phyloP scores from a whole-genome alignment of 2,113 vertebrate species.

The Craseonycteris thonglongyai region DNA sequence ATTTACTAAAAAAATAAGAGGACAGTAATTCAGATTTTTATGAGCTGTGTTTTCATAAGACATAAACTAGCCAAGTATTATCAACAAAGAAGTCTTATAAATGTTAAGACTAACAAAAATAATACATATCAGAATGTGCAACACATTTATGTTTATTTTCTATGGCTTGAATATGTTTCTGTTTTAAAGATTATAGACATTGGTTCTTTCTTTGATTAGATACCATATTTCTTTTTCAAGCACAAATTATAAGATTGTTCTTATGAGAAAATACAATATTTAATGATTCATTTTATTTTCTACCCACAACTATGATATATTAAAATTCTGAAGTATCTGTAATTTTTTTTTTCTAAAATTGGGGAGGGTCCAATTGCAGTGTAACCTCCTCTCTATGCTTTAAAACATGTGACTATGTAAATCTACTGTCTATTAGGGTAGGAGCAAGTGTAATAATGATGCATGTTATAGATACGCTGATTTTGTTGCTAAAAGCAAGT shows the following conservation, averaged over 20 bases:
- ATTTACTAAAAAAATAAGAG: not conserved
- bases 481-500: not conserved
- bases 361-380: not conserved
- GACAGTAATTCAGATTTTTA: not conserved
- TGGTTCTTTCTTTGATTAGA: constrained; percentile 12
- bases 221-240: not conserved
- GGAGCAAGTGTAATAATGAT: not conserved
- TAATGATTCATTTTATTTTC: constrained; percentile 37
- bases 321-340: not conserved
- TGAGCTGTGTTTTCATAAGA: constrained; percentile 2
- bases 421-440: not conserved
- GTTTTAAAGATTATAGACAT: not conserved
- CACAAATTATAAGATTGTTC: not conserved
- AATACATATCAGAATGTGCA: not conserved
- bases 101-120: constrained; percentile 14
- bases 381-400: not conserved
- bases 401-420: not conserved
- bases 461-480: not conserved
- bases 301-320: not conserved
- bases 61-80: not conserved
- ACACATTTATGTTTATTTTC: not conserved
- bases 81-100: not conserved
- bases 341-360: constrained; percentile 11
- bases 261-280: not conserved
- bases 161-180: not conserved